Evolutionary conservation across 2,888 invertebrate species (phyloP).

Genomic region (Nomada hirtipes): DNA sequence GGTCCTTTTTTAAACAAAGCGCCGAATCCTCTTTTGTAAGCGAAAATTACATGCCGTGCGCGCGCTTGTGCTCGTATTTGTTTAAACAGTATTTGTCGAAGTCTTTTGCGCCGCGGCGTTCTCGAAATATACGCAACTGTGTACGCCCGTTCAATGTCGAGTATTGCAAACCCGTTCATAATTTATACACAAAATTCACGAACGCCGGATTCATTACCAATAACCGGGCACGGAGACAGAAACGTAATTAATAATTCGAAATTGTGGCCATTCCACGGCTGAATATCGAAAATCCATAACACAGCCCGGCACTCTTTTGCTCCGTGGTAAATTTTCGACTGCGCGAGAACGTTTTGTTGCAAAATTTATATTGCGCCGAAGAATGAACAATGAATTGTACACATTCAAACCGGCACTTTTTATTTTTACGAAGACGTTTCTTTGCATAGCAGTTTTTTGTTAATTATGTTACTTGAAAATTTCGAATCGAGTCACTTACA

Average conservation of each 20-base stretch:
- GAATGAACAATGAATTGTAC: conserved; percentile 16
- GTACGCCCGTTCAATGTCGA: conserved; percentile 25
- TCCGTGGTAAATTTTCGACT: conserved; percentile 41
- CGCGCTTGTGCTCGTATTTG: conserved; percentile 12
- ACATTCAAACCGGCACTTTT: no score
- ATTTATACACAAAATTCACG: conserved; percentile 59
- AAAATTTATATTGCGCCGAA: conserved; percentile 28
- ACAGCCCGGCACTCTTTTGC: conserved; percentile 36
- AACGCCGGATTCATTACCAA: conserved; percentile 56
- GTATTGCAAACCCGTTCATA: conserved; percentile 36
- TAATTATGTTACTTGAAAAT: no score
- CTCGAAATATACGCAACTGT: conserved; percentile 4
- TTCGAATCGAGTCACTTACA: no score
- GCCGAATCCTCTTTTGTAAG: conserved; percentile 13
- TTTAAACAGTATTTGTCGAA: conserved; percentile 37
- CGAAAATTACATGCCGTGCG: conserved; percentile 10
- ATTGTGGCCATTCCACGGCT: conserved; percentile 53
- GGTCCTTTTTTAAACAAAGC: conserved; percentile 26
- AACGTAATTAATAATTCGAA: conserved; percentile 62
- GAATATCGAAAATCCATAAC: conserved; percentile 58
- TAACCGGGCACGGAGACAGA: conserved; percentile 56
- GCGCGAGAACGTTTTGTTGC: conserved; percentile 7
- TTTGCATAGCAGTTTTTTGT: no score
- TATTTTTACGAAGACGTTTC: no score
- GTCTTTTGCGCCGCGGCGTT: conserved; percentile 21